Conservation (phyloP, 2,113 vertebrate species). For the Fregata magnificens region DNA sequence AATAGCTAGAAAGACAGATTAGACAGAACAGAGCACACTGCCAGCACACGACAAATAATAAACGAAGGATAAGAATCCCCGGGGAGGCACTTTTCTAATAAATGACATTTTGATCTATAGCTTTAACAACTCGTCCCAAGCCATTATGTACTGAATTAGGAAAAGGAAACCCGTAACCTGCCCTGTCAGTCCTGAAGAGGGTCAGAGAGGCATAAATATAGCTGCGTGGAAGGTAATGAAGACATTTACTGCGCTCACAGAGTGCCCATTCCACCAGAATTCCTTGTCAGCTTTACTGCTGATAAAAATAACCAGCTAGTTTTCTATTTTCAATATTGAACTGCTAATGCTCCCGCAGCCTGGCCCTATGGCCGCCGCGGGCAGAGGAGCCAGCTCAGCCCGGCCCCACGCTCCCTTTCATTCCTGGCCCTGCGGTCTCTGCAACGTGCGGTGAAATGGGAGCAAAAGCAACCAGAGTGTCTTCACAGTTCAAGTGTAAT, state of each 20-base stretch:
- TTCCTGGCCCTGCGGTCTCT: not conserved
- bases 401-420: fast-evolving
- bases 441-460: fast-evolving
- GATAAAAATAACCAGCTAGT: not conserved
- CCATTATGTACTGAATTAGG: not conserved
- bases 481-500: not conserved
- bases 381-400: not conserved
- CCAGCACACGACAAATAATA: not conserved
- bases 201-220: not conserved
- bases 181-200: not conserved
- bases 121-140: not conserved
- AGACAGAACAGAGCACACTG: not conserved
- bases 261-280: not conserved
- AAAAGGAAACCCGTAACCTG: not conserved
- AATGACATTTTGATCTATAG: slow-evolving; percentile 17
- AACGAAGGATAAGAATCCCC: not conserved
- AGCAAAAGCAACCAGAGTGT: not conserved
- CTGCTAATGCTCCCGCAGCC: not conserved
- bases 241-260: not conserved
- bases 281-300: not conserved
- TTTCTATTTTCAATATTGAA: not conserved
- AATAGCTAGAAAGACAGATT: not conserved
- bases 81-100: not conserved
- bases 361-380: not conserved
- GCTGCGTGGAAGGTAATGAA: not conserved